Evolutionary conservation across 2,888 invertebrate species (phyloP).

Genomic region (Candidula unifasciata): DNA sequence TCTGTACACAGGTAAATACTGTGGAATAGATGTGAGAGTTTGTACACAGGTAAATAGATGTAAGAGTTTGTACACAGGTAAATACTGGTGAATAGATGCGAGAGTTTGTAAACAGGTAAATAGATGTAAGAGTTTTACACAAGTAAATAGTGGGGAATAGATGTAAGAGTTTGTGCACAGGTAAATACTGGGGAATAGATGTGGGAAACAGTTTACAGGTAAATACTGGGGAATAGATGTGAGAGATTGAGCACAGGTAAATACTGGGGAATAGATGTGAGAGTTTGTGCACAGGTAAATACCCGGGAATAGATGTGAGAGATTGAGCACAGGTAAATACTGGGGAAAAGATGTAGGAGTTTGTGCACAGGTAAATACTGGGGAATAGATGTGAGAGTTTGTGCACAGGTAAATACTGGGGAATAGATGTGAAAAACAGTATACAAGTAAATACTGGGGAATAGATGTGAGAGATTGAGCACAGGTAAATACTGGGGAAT

Average conservation of each 20-base stretch:
- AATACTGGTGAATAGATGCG: no score
- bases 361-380: no score
- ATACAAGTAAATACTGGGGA: slow-evolving; percentile 91
- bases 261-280: not conserved
- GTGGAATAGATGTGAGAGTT: no score
- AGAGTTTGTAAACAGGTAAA: not conserved
- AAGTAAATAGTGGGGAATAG: slow-evolving; percentile 87
- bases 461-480: not conserved
- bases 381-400: no score
- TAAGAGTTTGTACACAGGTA: no score
- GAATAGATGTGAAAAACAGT: no score
- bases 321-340: no score
- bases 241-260: not conserved
- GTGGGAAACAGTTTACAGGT: not conserved
- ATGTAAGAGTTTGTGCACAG: not conserved
- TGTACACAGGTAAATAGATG: no score
- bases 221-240: not conserved
- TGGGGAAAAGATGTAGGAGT: no score
- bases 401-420: no score
- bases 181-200: not conserved
- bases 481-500: not conserved
- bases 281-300: not conserved
- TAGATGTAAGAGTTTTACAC: slow-evolving; percentile 82
- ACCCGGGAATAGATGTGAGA: not conserved
- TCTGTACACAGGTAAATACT: no score